These are phyloP conservation scores for Steinernema hermaphroditum DNA, from an alignment of 2,888 invertebrate species.

Conservation along the genomic window DNA sequence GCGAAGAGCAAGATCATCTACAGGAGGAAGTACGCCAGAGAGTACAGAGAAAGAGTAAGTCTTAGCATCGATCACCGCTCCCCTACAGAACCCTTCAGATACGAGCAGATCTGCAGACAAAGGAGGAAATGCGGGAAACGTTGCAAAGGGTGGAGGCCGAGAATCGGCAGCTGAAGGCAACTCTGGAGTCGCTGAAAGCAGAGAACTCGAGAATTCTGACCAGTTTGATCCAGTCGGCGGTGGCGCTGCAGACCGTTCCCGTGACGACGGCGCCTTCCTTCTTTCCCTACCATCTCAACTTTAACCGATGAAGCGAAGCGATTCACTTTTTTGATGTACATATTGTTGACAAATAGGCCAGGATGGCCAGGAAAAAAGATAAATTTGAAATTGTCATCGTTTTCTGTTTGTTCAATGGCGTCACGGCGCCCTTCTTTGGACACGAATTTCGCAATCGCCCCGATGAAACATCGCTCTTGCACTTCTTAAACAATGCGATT, in stretches of 20 bases:
- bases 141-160: not conserved
- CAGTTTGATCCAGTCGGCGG: not conserved
- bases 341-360: too few species aligned
- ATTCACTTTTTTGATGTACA: too few species aligned
- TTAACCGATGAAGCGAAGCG: not conserved
- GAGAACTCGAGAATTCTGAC: not conserved
- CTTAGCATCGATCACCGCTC: too few species aligned
- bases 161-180: not conserved
- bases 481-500: too few species aligned
- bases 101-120: conserved; percentile 13
- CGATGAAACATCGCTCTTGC: too few species aligned
- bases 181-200: not conserved
- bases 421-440: too few species aligned
- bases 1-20: conserved; percentile 24
- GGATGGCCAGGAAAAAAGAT: too few species aligned
- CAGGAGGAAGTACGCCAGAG: conserved; percentile 24
- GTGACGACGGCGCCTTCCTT: conserved; percentile 1
- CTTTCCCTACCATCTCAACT: not conserved
- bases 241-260: not conserved
- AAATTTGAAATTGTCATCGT: too few species aligned
- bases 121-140: conserved; percentile 10
- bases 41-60: conserved; percentile 10
- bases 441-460: too few species aligned
- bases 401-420: too few species aligned
- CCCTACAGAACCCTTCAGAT: conserved; percentile 21